phyloP scores from a whole-genome alignment of 1,140 invertebrate genomes.

The Polyergus mexicanus region DNA sequence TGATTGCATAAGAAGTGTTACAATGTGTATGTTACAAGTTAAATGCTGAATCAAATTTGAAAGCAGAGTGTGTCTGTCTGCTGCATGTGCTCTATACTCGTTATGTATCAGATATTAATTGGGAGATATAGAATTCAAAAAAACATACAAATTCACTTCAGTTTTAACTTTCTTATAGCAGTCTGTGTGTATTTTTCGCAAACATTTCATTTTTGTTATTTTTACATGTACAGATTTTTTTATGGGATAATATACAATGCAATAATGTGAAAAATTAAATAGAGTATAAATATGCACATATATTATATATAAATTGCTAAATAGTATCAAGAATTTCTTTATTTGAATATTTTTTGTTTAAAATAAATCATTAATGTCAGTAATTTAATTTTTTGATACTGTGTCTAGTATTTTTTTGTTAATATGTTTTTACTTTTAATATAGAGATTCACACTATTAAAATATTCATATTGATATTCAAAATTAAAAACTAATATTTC shows the following conservation, averaged over 20 bases:
- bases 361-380: slow-evolving; percentile 34
- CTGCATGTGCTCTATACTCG: slow-evolving; percentile 69
- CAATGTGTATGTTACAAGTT: slow-evolving; percentile 66
- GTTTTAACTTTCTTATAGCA: slow-evolving; percentile 42
- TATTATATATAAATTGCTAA: slow-evolving; percentile 29
- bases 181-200: slow-evolving; percentile 14
- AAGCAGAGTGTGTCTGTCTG: slow-evolving; percentile 63
- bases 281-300: slow-evolving; percentile 49
- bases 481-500: neutral
- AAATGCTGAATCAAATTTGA: slow-evolving; percentile 70
- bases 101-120: slow-evolving; percentile 64
- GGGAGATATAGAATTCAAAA: slow-evolving; percentile 48
- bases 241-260: slow-evolving; percentile 58
- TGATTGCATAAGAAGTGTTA: slow-evolving; percentile 68
- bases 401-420: neutral
- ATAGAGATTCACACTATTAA: neutral
- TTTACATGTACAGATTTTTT: slow-evolving; percentile 42
- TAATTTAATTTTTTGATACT: slow-evolving; percentile 24
- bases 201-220: slow-evolving; percentile 46
- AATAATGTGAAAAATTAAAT: slow-evolving; percentile 68
- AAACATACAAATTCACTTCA: slow-evolving; percentile 46
- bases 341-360: slow-evolving; percentile 34
- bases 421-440: neutral
- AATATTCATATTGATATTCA: neutral
- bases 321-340: slow-evolving; percentile 3